Evolutionary conservation across 2,113 vertebrate species (phyloP).

Genomic region (Lonchura striata): DNA sequence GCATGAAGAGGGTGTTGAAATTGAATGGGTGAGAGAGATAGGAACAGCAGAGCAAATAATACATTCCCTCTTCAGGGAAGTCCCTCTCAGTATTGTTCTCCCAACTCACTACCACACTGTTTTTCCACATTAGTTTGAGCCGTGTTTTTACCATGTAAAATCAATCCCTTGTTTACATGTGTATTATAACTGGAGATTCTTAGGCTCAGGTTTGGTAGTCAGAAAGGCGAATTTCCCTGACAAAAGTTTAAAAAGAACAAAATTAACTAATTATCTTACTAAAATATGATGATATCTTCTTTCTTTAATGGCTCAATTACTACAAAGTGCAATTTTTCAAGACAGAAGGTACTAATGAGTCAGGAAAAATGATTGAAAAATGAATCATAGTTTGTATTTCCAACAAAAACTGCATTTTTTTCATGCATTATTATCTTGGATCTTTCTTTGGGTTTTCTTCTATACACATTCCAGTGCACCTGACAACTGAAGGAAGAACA

Average conservation of each 20-base stretch:
- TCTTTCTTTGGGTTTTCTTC: neutral
- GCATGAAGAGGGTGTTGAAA: slow-evolving; percentile 51
- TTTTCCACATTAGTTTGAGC: neutral
- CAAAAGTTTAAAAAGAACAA: neutral
- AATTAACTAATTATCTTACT: neutral
- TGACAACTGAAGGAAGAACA: slow-evolving; percentile 60
- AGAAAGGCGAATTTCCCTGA: neutral
- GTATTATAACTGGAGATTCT: neutral
- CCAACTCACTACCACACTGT: neutral
- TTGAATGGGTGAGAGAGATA: neutral
- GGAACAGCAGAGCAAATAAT: neutral
- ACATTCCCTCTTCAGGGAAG: neutral
- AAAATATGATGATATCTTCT: neutral
- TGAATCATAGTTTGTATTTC: neutral
- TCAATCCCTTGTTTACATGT: neutral
- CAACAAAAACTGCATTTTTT: neutral
- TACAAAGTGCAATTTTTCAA: neutral
- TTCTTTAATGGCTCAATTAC: neutral
- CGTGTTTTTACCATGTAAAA: neutral
- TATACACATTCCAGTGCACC: slow-evolving; percentile 31
- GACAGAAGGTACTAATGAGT: neutral
- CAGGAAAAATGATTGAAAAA: neutral
- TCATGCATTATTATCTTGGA: neutral
- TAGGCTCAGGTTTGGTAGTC: neutral
- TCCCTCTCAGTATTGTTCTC: neutral